Conservation (phyloP, 1,140 invertebrate species). For the Zaprionus africanus region DNA sequence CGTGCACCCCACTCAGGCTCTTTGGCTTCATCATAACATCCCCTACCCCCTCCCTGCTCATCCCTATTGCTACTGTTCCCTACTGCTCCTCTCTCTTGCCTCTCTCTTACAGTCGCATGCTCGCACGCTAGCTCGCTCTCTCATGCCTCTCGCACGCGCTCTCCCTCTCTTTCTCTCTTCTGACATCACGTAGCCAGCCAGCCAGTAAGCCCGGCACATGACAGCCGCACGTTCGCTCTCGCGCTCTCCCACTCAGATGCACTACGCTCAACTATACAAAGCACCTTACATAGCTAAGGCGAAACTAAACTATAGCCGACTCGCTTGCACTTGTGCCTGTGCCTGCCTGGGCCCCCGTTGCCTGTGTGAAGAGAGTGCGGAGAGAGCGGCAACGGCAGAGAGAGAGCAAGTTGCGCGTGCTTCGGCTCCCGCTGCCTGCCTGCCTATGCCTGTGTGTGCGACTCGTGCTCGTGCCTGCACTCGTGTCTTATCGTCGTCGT, state of each 20-base stretch:
- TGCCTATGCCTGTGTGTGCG: conserved; percentile 26
- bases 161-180: conserved; percentile 28
- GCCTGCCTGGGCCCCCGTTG: not conserved
- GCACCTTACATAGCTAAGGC: conserved; percentile 74
- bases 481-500: conserved; percentile 20
- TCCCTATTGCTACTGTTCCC: conserved; percentile 11
- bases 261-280: conserved; percentile 76
- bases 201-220: conserved; percentile 80
- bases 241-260: conserved; percentile 79
- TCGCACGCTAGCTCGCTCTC: conserved; percentile 12
- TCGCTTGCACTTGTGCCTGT: conserved; percentile 45
- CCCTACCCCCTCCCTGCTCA: conserved; percentile 2
- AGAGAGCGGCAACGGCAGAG: conserved; percentile 36
- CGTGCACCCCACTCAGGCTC: conserved; percentile 41
- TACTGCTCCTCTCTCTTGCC: conserved; percentile 1
- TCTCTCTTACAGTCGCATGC: not conserved
- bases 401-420: conserved; percentile 65
- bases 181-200: conserved; percentile 43
- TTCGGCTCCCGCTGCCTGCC: conserved; percentile 48
- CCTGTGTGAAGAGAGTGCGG: conserved; percentile 22
- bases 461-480: conserved; percentile 12
- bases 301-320: conserved; percentile 69
- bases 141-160: conserved; percentile 1
- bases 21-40: conserved; percentile 42
- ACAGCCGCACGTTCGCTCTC: conserved; percentile 67